phyloP scores from a whole-genome alignment of 2,888 invertebrate genomes.

The Trisateles emortualis region DNA sequence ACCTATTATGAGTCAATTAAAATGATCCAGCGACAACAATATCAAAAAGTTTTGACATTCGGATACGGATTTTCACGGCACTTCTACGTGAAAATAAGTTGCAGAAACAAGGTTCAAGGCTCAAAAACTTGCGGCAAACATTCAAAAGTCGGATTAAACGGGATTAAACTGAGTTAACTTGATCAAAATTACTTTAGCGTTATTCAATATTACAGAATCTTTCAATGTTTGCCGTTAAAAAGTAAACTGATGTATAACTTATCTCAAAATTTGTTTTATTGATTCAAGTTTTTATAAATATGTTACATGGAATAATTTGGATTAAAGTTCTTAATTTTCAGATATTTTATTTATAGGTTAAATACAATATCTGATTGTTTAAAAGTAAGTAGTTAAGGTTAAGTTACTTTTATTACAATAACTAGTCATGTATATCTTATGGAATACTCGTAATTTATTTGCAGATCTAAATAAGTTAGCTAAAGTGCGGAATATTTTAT shows the following conservation, averaged over 20 bases:
- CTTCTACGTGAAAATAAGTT: conserved; percentile 35
- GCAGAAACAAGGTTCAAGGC: conserved; percentile 32
- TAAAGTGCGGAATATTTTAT: too few relatives aligned
- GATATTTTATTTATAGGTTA: too few relatives aligned
- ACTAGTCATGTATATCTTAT: too few relatives aligned
- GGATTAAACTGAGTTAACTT: conserved; percentile 38
- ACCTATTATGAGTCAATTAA: not conserved
- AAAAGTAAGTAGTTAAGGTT: too few relatives aligned
- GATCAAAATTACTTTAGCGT: conserved; percentile 39
- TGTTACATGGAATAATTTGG: too few relatives aligned
- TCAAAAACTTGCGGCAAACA: conserved; percentile 37
- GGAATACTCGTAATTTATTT: too few relatives aligned
- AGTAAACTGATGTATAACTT: not conserved
- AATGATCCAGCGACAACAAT: conserved; percentile 4
- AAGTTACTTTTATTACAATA: too few relatives aligned
- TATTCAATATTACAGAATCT: conserved; percentile 25
- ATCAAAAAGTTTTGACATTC: conserved; percentile 37
- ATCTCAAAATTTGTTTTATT: too few relatives aligned
- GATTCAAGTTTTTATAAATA: too few relatives aligned
- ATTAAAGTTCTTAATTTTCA: too few relatives aligned
- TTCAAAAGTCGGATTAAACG: conserved; percentile 34
- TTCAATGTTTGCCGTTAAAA: conserved; percentile 14
- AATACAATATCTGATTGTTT: too few relatives aligned
- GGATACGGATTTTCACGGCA: conserved; percentile 37
- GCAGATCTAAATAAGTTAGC: too few relatives aligned